Conservation (phyloP, 2,797 vertebrate genomes). For the Alcedo quadribrachys region DNA sequence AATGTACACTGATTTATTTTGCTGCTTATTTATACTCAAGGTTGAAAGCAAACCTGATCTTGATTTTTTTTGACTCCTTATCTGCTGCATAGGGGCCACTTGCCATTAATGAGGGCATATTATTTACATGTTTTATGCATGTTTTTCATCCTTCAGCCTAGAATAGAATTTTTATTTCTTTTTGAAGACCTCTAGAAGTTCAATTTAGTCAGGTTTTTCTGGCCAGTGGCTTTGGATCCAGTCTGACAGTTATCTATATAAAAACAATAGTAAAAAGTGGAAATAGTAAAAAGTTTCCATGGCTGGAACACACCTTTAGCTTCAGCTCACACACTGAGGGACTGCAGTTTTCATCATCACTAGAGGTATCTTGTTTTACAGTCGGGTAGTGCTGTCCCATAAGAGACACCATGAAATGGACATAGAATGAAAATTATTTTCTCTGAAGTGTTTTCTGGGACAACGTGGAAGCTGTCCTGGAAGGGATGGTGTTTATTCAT, state of each 20-base stretch:
- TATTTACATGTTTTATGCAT: neutral
- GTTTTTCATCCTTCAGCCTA: neutral
- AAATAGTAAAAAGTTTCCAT: too few species aligned
- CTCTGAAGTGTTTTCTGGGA: neutral
- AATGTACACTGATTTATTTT: neutral
- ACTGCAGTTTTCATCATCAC: neutral
- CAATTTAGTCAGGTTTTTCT: neutral
- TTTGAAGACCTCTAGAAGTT: neutral
- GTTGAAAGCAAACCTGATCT: neutral
- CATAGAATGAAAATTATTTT: neutral
- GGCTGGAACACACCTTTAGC: neutral
- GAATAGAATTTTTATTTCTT: neutral
- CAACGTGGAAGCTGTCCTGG: neutral
- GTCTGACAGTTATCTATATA: neutral
- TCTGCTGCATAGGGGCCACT: neutral
- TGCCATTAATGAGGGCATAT: neutral
- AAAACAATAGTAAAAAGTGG: neutral
- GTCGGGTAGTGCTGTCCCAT: neutral
- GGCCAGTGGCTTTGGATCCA: neutral
- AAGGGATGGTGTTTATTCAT: neutral
- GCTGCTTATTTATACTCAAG: neutral
- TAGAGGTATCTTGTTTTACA: neutral
- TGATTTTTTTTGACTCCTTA: neutral
- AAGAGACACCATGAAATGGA: neutral
- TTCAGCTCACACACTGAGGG: neutral